Base-by-base conservation (phyloP, 2,113 vertebrate genomes). In the Odocoileus virginianus region DNA sequence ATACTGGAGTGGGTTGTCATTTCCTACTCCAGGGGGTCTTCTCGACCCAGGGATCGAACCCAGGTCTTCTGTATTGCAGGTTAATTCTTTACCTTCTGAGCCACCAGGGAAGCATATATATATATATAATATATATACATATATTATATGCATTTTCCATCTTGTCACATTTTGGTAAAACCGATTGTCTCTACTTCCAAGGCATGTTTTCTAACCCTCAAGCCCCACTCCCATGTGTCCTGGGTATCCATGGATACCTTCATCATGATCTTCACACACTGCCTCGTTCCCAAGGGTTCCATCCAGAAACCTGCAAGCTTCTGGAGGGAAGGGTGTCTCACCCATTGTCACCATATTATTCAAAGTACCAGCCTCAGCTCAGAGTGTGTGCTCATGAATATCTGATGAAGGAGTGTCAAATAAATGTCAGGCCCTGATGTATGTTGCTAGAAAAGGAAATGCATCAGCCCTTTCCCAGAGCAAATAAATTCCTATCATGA, bases 401-500 rank as follows among this genome's bases (percentile, higher is more conserved):
- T 55, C 90, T 96, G 96, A 97, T 95, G 95, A 95, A 84, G 87
- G 47, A 89, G 81, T 87, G 97, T 95, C 97, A 92, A 91, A 83
- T 97, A 95, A 96, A 95, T 61, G 83, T 97, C 95, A 87, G 95
- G 61, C 47, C 82, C 52, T 96, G 96, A 97, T 96, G 74, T 57
- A 97, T 98, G 91, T 91, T 89, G 88, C 88, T 89, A 89, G 95
- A 96, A 96, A 96, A 87, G 89, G 86, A 91, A 94, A 97, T 81
- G 93, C 81, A 96, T 91, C 91, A 87, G 74, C 57, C 81, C 57
- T 97, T 97, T 97, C 95, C 52, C 76, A 27, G 76, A 89, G 89
- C 94, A 96, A 95, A 97, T 88, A 89, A 96, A 97, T 97, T 94
- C 88, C 88, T 55, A 43, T 91, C 89, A 47, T 33, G 87, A 95